Conservation (phyloP, 2,888 invertebrate genomes). For the Malthinus flaveolus region DNA sequence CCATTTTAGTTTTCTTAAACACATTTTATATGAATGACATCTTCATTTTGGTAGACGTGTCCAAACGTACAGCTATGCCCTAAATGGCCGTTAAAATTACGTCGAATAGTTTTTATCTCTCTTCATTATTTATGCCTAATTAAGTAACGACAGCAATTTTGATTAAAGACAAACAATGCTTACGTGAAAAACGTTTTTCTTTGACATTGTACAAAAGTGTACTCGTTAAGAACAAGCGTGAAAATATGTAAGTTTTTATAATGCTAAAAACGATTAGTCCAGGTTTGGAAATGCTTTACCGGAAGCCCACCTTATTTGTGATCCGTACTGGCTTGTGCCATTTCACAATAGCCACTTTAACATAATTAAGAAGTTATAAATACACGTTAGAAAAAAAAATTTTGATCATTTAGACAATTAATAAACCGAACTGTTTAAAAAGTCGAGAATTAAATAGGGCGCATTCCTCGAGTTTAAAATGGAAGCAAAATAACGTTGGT, state of each 20-base stretch:
- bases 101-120: neutral
- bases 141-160: neutral
- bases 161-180: too few relatives aligned
- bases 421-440: too few relatives aligned
- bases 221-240: slow-evolving; percentile 29
- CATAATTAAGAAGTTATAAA: slow-evolving; percentile 10
- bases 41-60: slow-evolving; percentile 32
- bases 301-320: slow-evolving; percentile 37
- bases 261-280: slow-evolving; percentile 33
- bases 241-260: slow-evolving; percentile 31
- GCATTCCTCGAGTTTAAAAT: too few relatives aligned
- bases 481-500: too few relatives aligned
- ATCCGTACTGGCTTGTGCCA: slow-evolving; percentile 19
- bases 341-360: slow-evolving; percentile 23
- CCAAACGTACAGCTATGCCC: slow-evolving; percentile 18
- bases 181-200: too few relatives aligned
- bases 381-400: neutral
- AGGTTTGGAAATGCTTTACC: slow-evolving; percentile 37
- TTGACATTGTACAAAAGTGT: neutral
- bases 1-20: slow-evolving; percentile 25
- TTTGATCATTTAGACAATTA: too few relatives aligned
- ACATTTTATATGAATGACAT: slow-evolving; percentile 28
- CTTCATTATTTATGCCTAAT: too few relatives aligned
- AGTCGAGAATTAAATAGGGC: too few relatives aligned
- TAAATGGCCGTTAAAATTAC: slow-evolving; percentile 12